These are phyloP conservation scores for Oryzias woworae DNA, from an alignment of 2,113 vertebrate genomes.

Conservation along the genomic window DNA sequence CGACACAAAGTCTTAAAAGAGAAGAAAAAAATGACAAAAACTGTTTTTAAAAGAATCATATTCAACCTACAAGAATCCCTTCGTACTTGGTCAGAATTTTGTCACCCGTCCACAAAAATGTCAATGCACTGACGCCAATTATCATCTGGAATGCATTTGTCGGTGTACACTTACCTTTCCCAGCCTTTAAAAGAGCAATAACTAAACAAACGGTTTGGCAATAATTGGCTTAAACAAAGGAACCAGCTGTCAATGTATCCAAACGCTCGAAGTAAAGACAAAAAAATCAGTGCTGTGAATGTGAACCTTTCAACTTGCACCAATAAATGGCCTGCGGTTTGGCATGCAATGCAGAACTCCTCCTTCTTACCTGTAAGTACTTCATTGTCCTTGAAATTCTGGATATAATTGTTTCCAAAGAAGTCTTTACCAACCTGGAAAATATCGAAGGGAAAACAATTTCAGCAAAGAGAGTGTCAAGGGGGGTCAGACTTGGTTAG, in stretches of 20 bases:
- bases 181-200: conserved; percentile 13
- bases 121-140: conserved; percentile 6
- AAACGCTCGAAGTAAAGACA: conserved; percentile 5
- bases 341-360: conserved; percentile 12
- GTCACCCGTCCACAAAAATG: not conserved
- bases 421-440: conserved; percentile 94
- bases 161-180: not conserved
- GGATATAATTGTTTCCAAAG: conserved; percentile 94
- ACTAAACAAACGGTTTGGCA: conserved; percentile 13
- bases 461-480: conserved; percentile 67
- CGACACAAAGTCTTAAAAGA: conserved; percentile 83
- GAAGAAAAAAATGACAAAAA: not conserved
- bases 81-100: not conserved
- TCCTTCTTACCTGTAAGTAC: conserved; percentile 87
- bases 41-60: not conserved
- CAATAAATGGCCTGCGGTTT: conserved; percentile 41
- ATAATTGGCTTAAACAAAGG: conserved; percentile 9
- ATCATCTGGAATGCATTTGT: conserved; percentile 5
- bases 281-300: conserved; percentile 13
- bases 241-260: not conserved
- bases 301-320: conserved; percentile 29
- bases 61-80: too few relatives aligned
- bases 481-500: conserved; percentile 76
- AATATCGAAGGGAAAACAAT: conserved; percentile 71
- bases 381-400: conserved; percentile 90